Evolutionary conservation across 2,113 vertebrate species (phyloP).

Genomic region (Chelonoidis abingdonii): DNA sequence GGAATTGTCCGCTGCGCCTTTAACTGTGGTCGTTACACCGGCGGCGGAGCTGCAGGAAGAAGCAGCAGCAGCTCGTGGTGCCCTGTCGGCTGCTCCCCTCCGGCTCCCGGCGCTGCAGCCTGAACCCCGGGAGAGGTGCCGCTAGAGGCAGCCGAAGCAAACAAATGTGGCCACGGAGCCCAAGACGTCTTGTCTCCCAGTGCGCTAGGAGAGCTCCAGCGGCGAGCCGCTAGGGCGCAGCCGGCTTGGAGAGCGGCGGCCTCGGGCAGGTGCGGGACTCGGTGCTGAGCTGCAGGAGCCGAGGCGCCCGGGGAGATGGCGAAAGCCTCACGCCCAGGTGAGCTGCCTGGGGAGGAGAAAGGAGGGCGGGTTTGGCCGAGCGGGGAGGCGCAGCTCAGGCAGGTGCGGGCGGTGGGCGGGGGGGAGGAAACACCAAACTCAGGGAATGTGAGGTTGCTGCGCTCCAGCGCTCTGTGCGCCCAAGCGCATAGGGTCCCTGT

Average conservation of each 20-base stretch:
- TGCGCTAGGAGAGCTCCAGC: not conserved
- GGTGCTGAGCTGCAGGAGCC: constrained; percentile 45
- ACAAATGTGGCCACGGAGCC: constrained; percentile 40
- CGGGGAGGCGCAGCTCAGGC: constrained; percentile 8
- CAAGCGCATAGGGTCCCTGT: not conserved
- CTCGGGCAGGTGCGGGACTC: constrained; percentile 34
- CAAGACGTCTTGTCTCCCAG: not conserved
- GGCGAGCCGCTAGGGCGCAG: not conserved
- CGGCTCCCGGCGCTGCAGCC: not conserved
- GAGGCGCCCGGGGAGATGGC: constrained; percentile 69
- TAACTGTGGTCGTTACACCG: not conserved
- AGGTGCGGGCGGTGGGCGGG: not conserved
- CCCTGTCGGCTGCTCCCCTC: not conserved
- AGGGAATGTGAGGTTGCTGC: not conserved
- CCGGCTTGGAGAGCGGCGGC: too few relatives aligned
- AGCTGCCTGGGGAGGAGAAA: not conserved
- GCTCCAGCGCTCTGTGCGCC: not conserved
- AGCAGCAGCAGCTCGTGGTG: not conserved
- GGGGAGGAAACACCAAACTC: not conserved
- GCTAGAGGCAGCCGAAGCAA: constrained; percentile 30
- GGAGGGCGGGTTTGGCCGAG: not conserved
- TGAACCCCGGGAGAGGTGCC: constrained; percentile 12
- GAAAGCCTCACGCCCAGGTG: constrained; percentile 71
- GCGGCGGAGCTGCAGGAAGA: not conserved
- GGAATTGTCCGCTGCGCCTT: constrained; percentile 12